Evolutionary conservation across 2,797 vertebrate species (phyloP).

Genomic region (Harpagifer antarcticus): DNA sequence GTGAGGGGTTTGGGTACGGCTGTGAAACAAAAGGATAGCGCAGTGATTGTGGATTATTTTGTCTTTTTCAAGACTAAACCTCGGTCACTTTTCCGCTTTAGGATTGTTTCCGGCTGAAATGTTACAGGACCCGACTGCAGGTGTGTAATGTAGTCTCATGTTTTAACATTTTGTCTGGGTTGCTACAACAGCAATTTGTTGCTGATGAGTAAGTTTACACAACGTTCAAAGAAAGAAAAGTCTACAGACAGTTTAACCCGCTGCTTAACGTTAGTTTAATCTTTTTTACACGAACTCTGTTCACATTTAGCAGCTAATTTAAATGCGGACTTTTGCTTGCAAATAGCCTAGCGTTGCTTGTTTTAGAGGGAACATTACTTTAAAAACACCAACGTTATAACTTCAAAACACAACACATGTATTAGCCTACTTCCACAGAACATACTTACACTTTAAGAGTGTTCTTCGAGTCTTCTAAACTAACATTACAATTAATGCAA

Average conservation of each 20-base stretch:
- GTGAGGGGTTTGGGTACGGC: constrained; percentile 1
- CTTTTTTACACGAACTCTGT: neutral
- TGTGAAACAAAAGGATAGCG: neutral
- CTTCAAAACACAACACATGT: neutral
- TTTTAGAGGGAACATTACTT: rapidly evolving
- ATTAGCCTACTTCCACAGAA: neutral
- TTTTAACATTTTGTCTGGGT: neutral
- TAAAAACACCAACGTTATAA: rapidly evolving
- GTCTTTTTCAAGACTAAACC: neutral
- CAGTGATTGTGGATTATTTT: constrained; percentile 46
- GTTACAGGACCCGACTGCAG: constrained; percentile 56
- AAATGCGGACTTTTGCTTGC: too few relatives aligned
- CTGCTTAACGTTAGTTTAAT: neutral
- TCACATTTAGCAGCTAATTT: neutral
- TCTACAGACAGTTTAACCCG: too few relatives aligned
- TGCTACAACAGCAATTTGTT: neutral
- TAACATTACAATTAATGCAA: neutral
- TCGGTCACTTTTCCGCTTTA: neutral
- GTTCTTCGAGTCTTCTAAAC: neutral
- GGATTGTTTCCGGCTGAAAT: constrained; percentile 50
- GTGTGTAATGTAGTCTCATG: constrained; percentile 42
- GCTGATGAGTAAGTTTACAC: neutral
- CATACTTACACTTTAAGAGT: neutral
- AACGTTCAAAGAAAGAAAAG: neutral
- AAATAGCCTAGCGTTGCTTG: rapidly evolving